Base-by-base conservation (phyloP, 2,888 invertebrate species). In the Cordylochernes scorpioides region DNA sequence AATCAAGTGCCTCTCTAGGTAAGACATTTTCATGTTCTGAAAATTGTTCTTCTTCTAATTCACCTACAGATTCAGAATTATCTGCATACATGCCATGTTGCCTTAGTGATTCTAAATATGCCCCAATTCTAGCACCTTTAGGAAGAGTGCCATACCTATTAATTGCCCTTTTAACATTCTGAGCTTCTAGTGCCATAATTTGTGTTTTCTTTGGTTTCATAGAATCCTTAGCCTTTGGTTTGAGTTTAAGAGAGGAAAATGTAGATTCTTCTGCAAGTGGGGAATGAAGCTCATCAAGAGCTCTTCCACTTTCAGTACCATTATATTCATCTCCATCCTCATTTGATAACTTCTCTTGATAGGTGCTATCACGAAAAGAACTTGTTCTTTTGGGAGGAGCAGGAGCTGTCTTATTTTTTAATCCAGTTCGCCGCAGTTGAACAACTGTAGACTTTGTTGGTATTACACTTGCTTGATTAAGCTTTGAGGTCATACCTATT, bases 71-170 rank as follows among this genome's bases (percentile, higher is more conserved):
- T 27, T 36, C 36, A 7, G 35, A 33, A 9, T 33, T 36, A 8
- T 44, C 44, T 24, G 41, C 39, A 33, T 62, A 57, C 45, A 60
- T 52, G 27, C 68, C 71, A 48, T 71, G 72, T 48, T 77, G 74
- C 25, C 78, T 65, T 47, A 94, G 61, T 3, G 86, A 86, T 54
- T 91, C 88, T 30, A 94, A 58, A 55, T 82, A 94, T 4, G 88
- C 88, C 17, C 88, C 88, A 44, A 94, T 91, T 40, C 91, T 65
- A 8, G 84, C 84, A 27, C 77, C 86, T 56, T 91, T 94, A 0
- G 94, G 94, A 47, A 94, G 59, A 6, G 94, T 94, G 14, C 94
- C 94, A 51, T 88, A 91, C 12, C 86, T 66, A 55, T 80, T 86
- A 28, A 54, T 52, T 24, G 84, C 84, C 42, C 80, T 69, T 48